These are phyloP conservation scores for Peromyscus nudipes DNA, from an alignment of 2,797 vertebrate genomes.

Conservation along the genomic window DNA sequence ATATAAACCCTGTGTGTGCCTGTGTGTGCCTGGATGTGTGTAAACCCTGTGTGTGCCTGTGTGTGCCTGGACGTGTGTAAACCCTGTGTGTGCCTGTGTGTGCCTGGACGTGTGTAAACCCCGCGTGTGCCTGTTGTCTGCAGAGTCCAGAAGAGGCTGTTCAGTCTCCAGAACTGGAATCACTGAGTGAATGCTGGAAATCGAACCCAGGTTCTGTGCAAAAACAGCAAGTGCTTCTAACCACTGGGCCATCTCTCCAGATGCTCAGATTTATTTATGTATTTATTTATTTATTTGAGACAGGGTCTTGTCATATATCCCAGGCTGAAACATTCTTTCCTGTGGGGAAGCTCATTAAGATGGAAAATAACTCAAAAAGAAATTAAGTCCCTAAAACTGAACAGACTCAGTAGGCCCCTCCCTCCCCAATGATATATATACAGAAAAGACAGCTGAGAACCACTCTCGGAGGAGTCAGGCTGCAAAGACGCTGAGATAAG, in stretches of 20 bases:
- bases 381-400: neutral
- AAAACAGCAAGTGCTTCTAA: neutral
- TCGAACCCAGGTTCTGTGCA: neutral
- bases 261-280: neutral
- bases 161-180: neutral
- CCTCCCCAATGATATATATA: neutral
- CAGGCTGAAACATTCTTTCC: neutral
- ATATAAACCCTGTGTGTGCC: too few species aligned
- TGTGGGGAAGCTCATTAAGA: neutral
- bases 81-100: too few species aligned
- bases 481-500: neutral
- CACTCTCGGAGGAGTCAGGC: neutral
- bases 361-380: neutral
- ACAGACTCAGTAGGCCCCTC: neutral
- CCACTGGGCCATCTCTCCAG: neutral
- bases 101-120: too few species aligned
- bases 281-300: neutral
- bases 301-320: neutral
- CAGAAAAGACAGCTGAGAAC: neutral
- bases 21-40: too few species aligned
- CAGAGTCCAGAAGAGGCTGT: neutral
- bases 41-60: too few species aligned
- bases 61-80: too few species aligned
- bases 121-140: too few species aligned
- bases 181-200: neutral